Evolutionary conservation across 2,888 invertebrate species (phyloP).

Genomic region (Caenorhabditis drosophilae): DNA sequence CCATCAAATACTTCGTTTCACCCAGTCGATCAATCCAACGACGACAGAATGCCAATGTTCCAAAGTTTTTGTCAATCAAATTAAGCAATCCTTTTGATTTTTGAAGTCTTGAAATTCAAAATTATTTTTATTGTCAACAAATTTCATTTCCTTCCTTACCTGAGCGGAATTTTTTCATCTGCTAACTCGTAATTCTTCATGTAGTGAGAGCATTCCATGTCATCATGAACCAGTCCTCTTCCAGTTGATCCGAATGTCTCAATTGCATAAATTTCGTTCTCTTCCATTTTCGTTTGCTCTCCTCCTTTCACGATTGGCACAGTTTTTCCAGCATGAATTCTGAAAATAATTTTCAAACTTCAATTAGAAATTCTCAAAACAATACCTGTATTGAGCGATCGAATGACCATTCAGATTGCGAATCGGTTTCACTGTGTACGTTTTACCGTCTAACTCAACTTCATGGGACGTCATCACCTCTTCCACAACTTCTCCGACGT

Average conservation of each 20-base stretch:
- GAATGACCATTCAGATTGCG: slow-evolving; percentile 98
- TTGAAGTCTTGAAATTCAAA: slow-evolving; percentile 82
- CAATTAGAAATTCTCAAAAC: neutral
- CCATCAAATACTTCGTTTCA: slow-evolving; percentile 96
- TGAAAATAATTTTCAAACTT: slow-evolving; percentile 37
- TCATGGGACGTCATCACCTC: slow-evolving; percentile 99
- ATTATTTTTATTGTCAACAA: no score
- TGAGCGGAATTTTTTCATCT: slow-evolving; percentile 82
- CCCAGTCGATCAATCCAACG: slow-evolving; percentile 97
- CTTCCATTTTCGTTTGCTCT: slow-evolving; percentile 93
- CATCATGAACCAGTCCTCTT: slow-evolving; percentile 86
- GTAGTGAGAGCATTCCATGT: slow-evolving; percentile 98
- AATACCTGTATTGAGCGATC: slow-evolving; percentile 86
- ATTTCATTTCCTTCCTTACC: no score
- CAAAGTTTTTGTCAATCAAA: slow-evolving; percentile 92
- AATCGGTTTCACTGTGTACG: slow-evolving; percentile 90
- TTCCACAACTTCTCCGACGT: slow-evolving; percentile 92
- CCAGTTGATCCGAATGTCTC: slow-evolving; percentile 99
- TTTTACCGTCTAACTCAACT: slow-evolving; percentile 93
- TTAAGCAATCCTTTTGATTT: slow-evolving; percentile 90
- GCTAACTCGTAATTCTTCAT: slow-evolving; percentile 95
- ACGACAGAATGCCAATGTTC: slow-evolving; percentile 96
- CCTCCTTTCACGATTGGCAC: slow-evolving; percentile 99
- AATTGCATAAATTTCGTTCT: slow-evolving; percentile 85
- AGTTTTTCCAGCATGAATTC: slow-evolving; percentile 87